Base-by-base conservation (phyloP, 2,888 invertebrate genomes). In the Drosophila siamana region DNA sequence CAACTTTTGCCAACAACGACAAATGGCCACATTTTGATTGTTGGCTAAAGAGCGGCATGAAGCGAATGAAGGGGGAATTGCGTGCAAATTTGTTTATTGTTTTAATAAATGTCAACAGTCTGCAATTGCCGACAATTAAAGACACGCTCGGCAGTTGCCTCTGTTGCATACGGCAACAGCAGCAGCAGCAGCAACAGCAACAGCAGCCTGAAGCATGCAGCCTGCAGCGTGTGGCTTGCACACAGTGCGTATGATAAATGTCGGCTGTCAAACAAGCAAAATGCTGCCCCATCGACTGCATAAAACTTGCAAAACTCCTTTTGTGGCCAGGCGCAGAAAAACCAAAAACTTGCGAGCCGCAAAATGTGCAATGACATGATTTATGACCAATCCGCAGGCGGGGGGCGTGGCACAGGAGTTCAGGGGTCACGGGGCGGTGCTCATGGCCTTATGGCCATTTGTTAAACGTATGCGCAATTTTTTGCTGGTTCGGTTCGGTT, bases 81-180 rank as follows among this genome's bases (percentile, higher is more conserved):
- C 51, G 66, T 62, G 72, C 40, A 47, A 77, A 77, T 78, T 72
- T 87, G 85, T 85, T 85, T 74, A 85, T 89, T 87, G 83, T 88
- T 84, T 77, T 85, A 85, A 84, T 85, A 85, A 89, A 89, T 74
- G 87, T 87, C 88, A 89, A 80, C 78, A 78, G 64, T 64, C 65
- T 68, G 65, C 72, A 69, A 71, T 66, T 71, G 69, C 44, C 64
- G 61, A 67, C 85, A 84, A 85, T 83, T 84, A 81, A 84, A 72
- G 78, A 67, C 70, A 52, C 55, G 57, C 60, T 65, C 46, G 2
- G 22, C 36, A 46, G 13, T 68, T 13, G 41, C 13, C 9, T 36
- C 50, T 40, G 36, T 61, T 60, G 75, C 62, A 50, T 43, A 47
- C 51, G 15, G 13, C 68, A 51, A 36, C 60, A 28, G 41, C 54